Base-by-base conservation (phyloP, 1,140 invertebrate genomes). In the Bactericera cockerelli region DNA sequence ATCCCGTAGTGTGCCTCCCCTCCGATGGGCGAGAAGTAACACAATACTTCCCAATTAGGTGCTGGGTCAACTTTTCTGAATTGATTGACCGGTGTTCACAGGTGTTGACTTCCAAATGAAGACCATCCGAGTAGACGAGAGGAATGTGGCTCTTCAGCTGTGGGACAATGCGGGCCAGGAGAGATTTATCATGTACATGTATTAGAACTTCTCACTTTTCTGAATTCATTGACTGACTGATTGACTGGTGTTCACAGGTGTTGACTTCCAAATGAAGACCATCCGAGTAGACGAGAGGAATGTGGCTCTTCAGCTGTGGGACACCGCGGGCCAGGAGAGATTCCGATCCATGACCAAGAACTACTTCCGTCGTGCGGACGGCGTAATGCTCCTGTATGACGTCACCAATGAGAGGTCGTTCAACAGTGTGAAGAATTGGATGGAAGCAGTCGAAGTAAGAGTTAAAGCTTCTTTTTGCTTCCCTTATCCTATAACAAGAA, bases 301-400 rank as follows among this genome's bases (percentile, higher is more conserved):
- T 57, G 74, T 82, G 13, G 76, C 79, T 19, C 66, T 84, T 3
- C 81, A 84, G 59, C 68, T 84, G 1, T 80, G 78, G 78, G 81
- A 83, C 62, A 82, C 80, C 3, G 80, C 80, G 53, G 81, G 72
- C 11, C 72, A 75, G 62, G 72, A 75, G 59, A 60, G 72, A 55
- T 84, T 81, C 68, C 74, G 82, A 25, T 79, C 78, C 53, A 78
- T 84, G 36, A 84, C 82, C 1, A 81, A 81, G 64, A 79, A 81
- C 57, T 84, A 84, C 67, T 84, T 83, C 68, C 71, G 82, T 3
- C 76, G 82, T 66, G 80, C 82, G 10, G 82, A 84, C 67, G 82
- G 81, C 19, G 78, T 85, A 1, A 70, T 85, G 58, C 65, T 84
- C 6, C 72, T 84, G 67, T 85, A 83, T 69, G 82, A 83, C 67